Evolutionary conservation across 2,797 vertebrate genomes (phyloP), one percentile per base, ranked within the genome.

Genomic region (Yasuhikotakia modesta): DNA sequence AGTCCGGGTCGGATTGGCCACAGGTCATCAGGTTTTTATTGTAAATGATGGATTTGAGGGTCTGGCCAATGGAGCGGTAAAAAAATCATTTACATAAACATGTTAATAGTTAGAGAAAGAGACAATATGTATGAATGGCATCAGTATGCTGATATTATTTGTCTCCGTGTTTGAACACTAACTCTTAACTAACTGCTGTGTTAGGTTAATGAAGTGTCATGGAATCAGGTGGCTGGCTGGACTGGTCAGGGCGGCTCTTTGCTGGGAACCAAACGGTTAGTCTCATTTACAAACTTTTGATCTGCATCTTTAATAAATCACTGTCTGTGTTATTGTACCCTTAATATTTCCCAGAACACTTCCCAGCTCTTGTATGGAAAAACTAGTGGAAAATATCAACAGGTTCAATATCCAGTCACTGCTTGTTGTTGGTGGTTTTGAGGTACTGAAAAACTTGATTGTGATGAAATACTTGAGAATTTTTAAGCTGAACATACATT

Each of bases 191-290:
- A n/a, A n/a, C n/a, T n/a, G n/a, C 16, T 13, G 45, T 53, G 60
- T 63, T 67, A 0, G 97, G 70, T 98, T 76, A 92, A 87, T 0
- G 93, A 96, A 82, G 95, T 96, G 84, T 76, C 90, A 12, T 99
- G 97, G 97, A 91, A 95, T 0, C 88, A 88, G 0, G 97, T 99
- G 78, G 96, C 95, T 0, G 97, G 96, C 78, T 99, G 97, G 97
- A 93, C 97, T 8, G 97, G 97, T 14, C 96, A 96, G 0, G 97
- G 97, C 0, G 96, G 97, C 43, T 98, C 97, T 22, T 89, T 96
- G 90, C 90, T 99, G 79, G 97, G 97, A 52, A 99, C 97, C 0
- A 99, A 99, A 89, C 88, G 97, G 97, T 99, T 83, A 87, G 91
- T 68, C 17, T 12, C 22, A 10, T 22, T 21, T 12, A 16, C 4